Percentiles rank a stretch among this genome's conserved stretches.
Conservation (phyloP, 2,797 vertebrate species). For the Graptemys geographica region DNA sequence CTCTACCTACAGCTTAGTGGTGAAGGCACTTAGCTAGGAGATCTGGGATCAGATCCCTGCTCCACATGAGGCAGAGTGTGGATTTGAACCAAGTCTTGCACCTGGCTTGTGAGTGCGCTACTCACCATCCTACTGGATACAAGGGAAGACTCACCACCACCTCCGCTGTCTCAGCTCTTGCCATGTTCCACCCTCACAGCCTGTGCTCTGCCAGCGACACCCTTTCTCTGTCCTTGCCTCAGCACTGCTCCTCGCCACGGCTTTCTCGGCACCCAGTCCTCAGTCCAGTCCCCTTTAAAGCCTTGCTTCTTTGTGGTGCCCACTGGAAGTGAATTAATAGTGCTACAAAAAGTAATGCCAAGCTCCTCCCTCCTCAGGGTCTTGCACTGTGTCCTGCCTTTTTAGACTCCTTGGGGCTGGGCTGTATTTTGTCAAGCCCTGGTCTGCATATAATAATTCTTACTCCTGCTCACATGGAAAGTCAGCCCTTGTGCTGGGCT, state of each 20-base stretch:
- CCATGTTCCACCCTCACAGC: not conserved
- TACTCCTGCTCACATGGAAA: not conserved
- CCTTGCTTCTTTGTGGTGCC: not conserved
- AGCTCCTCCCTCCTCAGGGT: not conserved
- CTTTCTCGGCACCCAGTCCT: not conserved
- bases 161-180: not conserved
- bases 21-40: not conserved
- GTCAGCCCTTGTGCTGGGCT: not conserved
- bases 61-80: not conserved
- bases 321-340: not conserved
- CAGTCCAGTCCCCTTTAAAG: not conserved
- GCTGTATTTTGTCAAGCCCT: fast-evolving
- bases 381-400: not conserved
- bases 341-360: not conserved
- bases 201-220: not conserved
- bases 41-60: not conserved
- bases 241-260: not conserved
- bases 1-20: not conserved
- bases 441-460: fast-evolving
- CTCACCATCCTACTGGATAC: not conserved
- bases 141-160: not conserved
- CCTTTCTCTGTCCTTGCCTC: not conserved
- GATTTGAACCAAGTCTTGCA: not conserved
- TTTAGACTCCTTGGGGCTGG: not conserved
- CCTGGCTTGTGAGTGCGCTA: not conserved